phyloP scores from a whole-genome alignment of 2,888 invertebrate species.

The Rhagophthalmus giganteus region DNA sequence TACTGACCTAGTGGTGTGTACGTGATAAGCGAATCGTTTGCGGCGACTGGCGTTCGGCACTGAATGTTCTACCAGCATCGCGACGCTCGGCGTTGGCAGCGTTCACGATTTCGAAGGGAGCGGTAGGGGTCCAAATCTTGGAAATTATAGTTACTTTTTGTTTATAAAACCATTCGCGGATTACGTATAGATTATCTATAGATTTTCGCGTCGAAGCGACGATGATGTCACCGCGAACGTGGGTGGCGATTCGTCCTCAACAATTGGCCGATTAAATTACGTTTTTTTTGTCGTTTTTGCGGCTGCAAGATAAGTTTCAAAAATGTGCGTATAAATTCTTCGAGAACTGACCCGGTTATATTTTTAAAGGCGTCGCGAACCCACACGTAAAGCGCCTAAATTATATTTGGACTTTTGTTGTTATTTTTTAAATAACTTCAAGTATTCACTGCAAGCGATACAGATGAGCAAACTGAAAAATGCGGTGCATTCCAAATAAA shows the following conservation, averaged over 20 bases:
- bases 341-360: not conserved
- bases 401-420: not conserved
- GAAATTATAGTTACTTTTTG: constrained; percentile 38
- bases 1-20: constrained; percentile 52
- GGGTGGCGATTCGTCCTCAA: not conserved
- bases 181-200: constrained; percentile 22
- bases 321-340: not conserved
- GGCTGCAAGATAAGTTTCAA: not conserved
- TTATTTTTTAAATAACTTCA: not conserved
- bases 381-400: no score
- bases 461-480: no score
- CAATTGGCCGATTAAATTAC: not conserved
- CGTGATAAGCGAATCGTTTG: constrained; percentile 50
- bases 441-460: no score
- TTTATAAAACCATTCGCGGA: constrained; percentile 42
- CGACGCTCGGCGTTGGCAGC: constrained; percentile 45
- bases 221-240: not conserved
- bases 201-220: constrained; percentile 10
- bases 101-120: constrained; percentile 38
- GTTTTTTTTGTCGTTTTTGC: no score
- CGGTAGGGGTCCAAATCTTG: constrained; percentile 33
- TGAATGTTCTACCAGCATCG: constrained; percentile 48
- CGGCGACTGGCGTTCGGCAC: constrained; percentile 56
- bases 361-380: no score
- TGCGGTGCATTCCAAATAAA: no score